phyloP scores from a whole-genome alignment of 2,113 vertebrate species.

The Diadophis punctatus region DNA sequence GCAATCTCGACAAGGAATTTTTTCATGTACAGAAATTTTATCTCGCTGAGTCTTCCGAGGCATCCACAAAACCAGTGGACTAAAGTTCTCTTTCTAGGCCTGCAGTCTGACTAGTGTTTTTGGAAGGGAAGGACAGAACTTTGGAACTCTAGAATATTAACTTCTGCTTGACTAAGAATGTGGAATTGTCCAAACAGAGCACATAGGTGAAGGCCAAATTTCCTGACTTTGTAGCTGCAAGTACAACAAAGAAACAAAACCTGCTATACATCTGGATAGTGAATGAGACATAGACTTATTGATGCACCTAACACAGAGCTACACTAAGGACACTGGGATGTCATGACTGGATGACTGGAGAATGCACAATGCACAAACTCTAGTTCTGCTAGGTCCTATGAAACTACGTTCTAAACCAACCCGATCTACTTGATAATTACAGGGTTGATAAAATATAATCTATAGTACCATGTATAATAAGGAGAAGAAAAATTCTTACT shows the following conservation, averaged over 20 bases:
- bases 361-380: not conserved
- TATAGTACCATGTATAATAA: not conserved
- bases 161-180: not conserved
- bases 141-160: not conserved
- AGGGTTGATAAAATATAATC: not conserved
- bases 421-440: not conserved
- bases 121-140: not conserved
- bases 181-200: not conserved
- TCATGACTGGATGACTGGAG: not conserved
- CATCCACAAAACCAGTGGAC: not conserved
- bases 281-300: not conserved
- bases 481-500: not conserved
- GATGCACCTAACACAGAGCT: not conserved
- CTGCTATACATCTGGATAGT: not conserved
- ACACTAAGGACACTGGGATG: not conserved
- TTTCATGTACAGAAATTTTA: not conserved
- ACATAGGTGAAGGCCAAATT: not conserved
- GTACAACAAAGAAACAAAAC: not conserved
- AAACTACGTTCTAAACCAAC: not conserved
- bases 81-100: not conserved
- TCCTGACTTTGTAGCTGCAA: not conserved
- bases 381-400: not conserved
- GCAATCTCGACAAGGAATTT: not conserved
- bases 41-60: not conserved
- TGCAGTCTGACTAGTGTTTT: not conserved